Conservation (phyloP, 2,888 invertebrate genomes). For the Lamellibrachia columna region DNA sequence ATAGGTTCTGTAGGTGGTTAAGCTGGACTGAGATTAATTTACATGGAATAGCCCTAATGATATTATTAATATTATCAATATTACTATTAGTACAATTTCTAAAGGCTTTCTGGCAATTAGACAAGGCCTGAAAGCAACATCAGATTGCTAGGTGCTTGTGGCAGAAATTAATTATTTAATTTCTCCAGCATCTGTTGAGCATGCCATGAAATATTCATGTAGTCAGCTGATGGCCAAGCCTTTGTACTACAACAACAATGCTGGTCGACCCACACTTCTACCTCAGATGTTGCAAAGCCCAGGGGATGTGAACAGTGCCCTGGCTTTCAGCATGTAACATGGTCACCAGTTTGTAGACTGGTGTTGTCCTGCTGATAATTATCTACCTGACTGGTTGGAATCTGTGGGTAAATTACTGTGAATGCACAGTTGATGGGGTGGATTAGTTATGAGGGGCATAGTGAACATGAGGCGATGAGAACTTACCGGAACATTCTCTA, state of each 20-base stretch:
- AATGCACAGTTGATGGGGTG: not conserved
- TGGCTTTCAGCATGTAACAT: not conserved
- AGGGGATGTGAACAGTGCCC: not conserved
- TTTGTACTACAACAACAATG: not conserved
- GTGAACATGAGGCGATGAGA: no score
- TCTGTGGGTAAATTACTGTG: not conserved
- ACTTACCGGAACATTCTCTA: no score
- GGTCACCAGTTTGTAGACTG: not conserved
- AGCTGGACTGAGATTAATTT: not conserved
- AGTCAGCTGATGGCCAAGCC: not conserved
- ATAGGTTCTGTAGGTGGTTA: no score
- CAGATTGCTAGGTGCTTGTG: not conserved
- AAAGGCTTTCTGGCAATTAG: not conserved
- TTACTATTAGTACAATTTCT: not conserved
- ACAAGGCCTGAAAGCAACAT: not conserved
- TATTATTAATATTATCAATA: no score
- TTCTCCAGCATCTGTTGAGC: slow-evolving; percentile 4
- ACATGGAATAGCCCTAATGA: not conserved
- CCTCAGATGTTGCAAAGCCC: not conserved
- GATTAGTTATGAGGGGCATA: not conserved
- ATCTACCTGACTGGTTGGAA: not conserved
- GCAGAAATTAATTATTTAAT: not conserved
- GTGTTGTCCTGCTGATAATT: not conserved
- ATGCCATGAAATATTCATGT: not conserved
- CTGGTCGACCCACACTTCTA: not conserved